These are phyloP conservation scores for Perca flavescens DNA, from an alignment of 2,113 vertebrate species.

Conservation along the genomic window DNA sequence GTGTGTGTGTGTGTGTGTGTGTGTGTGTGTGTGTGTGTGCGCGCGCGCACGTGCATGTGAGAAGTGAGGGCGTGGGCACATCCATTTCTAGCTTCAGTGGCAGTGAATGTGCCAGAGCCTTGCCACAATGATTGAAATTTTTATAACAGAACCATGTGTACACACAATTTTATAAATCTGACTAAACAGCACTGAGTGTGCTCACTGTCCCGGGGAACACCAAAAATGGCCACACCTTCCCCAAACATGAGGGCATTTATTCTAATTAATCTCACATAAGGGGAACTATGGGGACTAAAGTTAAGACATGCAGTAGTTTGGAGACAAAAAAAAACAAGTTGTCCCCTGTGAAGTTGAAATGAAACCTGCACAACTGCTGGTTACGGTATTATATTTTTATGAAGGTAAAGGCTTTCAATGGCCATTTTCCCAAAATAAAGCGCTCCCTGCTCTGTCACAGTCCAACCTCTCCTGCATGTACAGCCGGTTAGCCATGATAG, in stretches of 20 bases:
- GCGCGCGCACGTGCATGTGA: too few species aligned
- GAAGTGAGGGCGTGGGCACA: too few species aligned
- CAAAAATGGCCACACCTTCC: too few species aligned
- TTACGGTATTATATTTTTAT: slow-evolving; percentile 45
- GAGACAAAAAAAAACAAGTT: slow-evolving; percentile 32
- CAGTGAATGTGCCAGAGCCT: background rate
- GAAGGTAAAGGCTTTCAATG: slow-evolving; percentile 36
- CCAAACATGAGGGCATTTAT: too few species aligned
- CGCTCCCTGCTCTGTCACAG: slow-evolving; percentile 28
- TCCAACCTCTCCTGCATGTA: slow-evolving; percentile 30
- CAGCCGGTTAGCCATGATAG: slow-evolving; percentile 49
- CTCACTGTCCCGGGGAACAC: background rate
- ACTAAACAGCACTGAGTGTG: background rate
- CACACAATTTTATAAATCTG: too few species aligned
- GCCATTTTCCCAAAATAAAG: slow-evolving; percentile 44
- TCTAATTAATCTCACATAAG: background rate
- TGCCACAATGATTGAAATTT: too few species aligned
- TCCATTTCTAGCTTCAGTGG: background rate
- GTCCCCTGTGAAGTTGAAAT: slow-evolving; percentile 15
- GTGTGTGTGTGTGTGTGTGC: too few species aligned
- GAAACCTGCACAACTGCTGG: slow-evolving; percentile 34
- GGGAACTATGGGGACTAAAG: background rate
- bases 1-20: too few species aligned
- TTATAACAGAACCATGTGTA: too few species aligned
- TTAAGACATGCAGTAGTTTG: slow-evolving; percentile 11